Percentiles rank a stretch among this genome's conserved stretches.
Evolutionary conservation across 2,113 vertebrate genomes (phyloP).

Genomic region (Perccottus glenii): DNA sequence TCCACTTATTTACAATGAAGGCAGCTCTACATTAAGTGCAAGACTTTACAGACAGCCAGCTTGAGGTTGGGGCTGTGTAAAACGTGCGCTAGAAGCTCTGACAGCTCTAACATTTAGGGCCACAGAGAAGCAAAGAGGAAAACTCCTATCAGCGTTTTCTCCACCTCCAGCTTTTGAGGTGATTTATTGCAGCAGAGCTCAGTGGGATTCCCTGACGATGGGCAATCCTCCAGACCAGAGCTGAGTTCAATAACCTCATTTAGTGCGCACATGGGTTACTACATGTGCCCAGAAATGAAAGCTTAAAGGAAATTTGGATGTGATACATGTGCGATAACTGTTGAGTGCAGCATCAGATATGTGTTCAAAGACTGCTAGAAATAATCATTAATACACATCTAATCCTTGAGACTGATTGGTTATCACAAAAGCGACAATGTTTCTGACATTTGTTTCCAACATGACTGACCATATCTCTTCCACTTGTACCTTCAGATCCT

Average conservation of each 20-base stretch:
- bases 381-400: slow-evolving; percentile 10
- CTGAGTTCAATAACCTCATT: slow-evolving; percentile 38
- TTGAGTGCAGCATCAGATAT: slow-evolving; percentile 18
- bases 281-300: slow-evolving; percentile 28
- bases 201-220: slow-evolving; percentile 67
- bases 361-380: too few relatives aligned
- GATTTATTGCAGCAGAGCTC: slow-evolving; percentile 68
- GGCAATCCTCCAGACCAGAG: slow-evolving; percentile 52
- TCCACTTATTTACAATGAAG: slow-evolving; percentile 2
- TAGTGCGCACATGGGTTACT: slow-evolving; percentile 12
- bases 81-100: slow-evolving; percentile 48
- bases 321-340: slow-evolving; percentile 7
- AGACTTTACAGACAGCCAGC: slow-evolving; percentile 36
- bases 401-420: slow-evolving; percentile 10
- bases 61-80: slow-evolving; percentile 41
- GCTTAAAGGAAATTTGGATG: slow-evolving; percentile 24
- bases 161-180: slow-evolving; percentile 66
- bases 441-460: too few relatives aligned
- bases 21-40: slow-evolving; percentile 23
- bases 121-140: slow-evolving; percentile 58
- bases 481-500: slow-evolving; percentile 32
- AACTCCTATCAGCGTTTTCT: slow-evolving; percentile 74
- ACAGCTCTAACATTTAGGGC: slow-evolving; percentile 54
- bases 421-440: too few relatives aligned
- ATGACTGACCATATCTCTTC: neutral